phyloP scores from a whole-genome alignment of 1,140 invertebrate genomes.

The Armadillidium nasatum region DNA sequence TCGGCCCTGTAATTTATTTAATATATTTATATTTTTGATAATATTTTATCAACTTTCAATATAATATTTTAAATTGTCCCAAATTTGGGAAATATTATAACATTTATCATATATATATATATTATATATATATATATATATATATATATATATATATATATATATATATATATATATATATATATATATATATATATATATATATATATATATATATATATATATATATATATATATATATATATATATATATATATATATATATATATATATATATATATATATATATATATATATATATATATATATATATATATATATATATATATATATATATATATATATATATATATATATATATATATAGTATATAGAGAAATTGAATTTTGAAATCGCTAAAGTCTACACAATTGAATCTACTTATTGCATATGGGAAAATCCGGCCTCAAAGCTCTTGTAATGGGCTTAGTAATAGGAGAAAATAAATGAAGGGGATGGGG shows the following conservation, averaged over 20 bases:
- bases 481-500: too few relatives aligned
- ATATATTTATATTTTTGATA: too few relatives aligned
- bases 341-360: constrained; percentile 22
- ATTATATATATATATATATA: constrained; percentile 13
- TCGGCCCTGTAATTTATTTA: too few relatives aligned
- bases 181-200: constrained; percentile 17
- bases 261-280: constrained; percentile 22
- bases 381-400: background rate
- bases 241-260: constrained; percentile 13
- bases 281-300: constrained; percentile 16
- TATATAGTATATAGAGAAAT: background rate
- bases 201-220: constrained; percentile 15
- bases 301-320: constrained; percentile 13
- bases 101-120: background rate
- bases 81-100: too few relatives aligned
- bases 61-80: too few relatives aligned
- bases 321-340: constrained; percentile 22
- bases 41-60: too few relatives aligned
- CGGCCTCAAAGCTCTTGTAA: background rate
- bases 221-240: constrained; percentile 18
- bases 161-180: constrained; percentile 4
- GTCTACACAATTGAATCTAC: background rate
- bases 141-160: constrained; percentile 16
- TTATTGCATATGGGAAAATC: constrained; percentile 7
- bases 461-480: too few relatives aligned